Evolutionary conservation across 2,113 vertebrate genomes (phyloP), one percentile per base, ranked within the genome.

Genomic region (Ploceus nigricollis): DNA sequence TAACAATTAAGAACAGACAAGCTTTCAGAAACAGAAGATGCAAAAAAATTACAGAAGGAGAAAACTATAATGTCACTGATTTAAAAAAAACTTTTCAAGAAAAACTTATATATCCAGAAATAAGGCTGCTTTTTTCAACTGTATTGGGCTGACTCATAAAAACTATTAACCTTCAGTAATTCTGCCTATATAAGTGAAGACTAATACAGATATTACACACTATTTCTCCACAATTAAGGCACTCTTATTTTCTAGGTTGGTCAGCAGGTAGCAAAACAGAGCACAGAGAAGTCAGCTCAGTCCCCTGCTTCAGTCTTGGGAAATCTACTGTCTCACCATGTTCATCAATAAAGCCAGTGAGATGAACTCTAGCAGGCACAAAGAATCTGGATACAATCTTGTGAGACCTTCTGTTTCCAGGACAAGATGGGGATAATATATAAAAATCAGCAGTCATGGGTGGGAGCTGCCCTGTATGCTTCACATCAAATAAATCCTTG

Each of bases 401-500:
- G 4, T 33, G 35, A 89, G 68, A 94, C 44, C 40, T 83, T 51
- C 11, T 48, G 15, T 64, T 95, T 90, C 71, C 82, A 82, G 68
- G 92, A 90, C 76, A 82, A 86, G 58, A 80, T 48, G 21, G 9
- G 14, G 23, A 81, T 65, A 82, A 78, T 22, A 63, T 14, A 82
- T 28, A 90, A 80, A 96, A 93, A 79, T 27, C 40, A 87, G 31
- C 39, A 93, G 31, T 35, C 50, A 51, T 11, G 15, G 9, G 71
- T 83, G 69, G 85, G 60, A 96, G 40, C 39, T 94, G 19, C 39
- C 10, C 18, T 69, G 81, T 70, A 84, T 31, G 37, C 39, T 76
- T 89, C 63, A 83, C 33, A 51, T 65, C 42, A 92, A 95, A 96
- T 42, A 87, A 97, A 95, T 92, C 91, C 40, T 69, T 63, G 45